Evolutionary conservation across 1,140 invertebrate genomes (phyloP).

Genomic region (Tigriopus japonicus): DNA sequence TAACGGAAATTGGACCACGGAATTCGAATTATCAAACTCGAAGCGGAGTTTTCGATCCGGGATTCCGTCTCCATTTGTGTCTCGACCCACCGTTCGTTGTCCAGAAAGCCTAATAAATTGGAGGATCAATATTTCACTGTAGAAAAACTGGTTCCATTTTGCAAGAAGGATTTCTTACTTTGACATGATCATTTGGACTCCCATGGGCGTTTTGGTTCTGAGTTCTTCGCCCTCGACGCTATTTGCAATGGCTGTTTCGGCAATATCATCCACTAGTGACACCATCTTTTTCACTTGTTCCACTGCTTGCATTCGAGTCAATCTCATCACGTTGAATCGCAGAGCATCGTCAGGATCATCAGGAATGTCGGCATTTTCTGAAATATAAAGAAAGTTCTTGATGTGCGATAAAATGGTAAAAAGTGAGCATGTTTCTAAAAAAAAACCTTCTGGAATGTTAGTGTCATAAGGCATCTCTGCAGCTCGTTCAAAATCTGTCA

Average conservation of each 20-base stretch:
- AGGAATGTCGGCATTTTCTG: conserved; percentile 9
- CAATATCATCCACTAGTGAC: conserved; percentile 5
- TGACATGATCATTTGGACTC: conserved; percentile 6
- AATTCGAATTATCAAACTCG: conserved; percentile 1
- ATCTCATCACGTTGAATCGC: not conserved
- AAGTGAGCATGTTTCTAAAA: not conserved
- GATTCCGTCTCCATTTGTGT: conserved; percentile 11
- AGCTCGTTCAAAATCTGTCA: conserved; percentile 1
- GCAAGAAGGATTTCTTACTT: not conserved
- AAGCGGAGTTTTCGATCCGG: conserved; percentile 1
- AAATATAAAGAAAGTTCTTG: not conserved
- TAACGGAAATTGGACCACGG: conserved; percentile 12
- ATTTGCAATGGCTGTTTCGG: not conserved
- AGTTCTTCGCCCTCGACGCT: not conserved
- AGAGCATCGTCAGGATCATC: conserved; percentile 4
- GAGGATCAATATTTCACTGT: not conserved
- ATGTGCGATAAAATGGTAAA: not conserved
- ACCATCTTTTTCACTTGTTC: conserved; percentile 5
- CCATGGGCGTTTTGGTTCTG: not conserved
- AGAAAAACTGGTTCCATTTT: not conserved
- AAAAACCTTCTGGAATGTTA: conserved; percentile 8
- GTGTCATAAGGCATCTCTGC: conserved; percentile 8
- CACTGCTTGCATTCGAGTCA: conserved; percentile 8
- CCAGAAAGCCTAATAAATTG: not conserved
- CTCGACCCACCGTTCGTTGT: not conserved